Conservation (phyloP, 1,140 invertebrate genomes). For the Drosophila virilis region DNA sequence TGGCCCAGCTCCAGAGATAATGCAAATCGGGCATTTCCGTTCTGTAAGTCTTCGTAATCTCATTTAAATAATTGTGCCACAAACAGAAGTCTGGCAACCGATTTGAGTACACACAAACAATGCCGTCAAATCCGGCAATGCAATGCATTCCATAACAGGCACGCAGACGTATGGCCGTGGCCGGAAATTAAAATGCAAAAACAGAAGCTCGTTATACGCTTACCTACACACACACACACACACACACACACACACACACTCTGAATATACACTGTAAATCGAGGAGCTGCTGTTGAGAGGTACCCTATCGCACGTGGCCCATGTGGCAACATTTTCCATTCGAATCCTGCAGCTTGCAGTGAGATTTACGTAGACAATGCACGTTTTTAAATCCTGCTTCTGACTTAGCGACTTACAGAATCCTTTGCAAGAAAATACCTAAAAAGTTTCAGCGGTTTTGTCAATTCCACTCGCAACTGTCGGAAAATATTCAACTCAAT, state of each 20-base stretch:
- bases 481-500: too few relatives aligned
- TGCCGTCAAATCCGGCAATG: slow-evolving; percentile 55
- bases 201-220: slow-evolving; percentile 80
- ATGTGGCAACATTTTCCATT: neutral
- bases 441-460: too few relatives aligned
- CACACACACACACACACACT: slow-evolving; percentile 50
- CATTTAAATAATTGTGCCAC: slow-evolving; percentile 80
- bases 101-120: slow-evolving; percentile 39
- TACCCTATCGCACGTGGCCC: neutral
- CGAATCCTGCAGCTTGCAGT: slow-evolving; percentile 11
- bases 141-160: slow-evolving; percentile 28
- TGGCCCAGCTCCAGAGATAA: slow-evolving; percentile 43
- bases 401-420: neutral
- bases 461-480: too few relatives aligned
- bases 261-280: neutral
- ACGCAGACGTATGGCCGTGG: slow-evolving; percentile 28
- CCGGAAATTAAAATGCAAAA: slow-evolving; percentile 82
- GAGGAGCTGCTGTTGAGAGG: neutral
- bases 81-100: slow-evolving; percentile 36
- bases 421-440: neutral
- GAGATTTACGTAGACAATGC: neutral
- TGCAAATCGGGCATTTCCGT: slow-evolving; percentile 67
- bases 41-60: slow-evolving; percentile 76
- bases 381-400: neutral
- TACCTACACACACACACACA: slow-evolving; percentile 57